Evolutionary conservation across 2,797 vertebrate genomes (phyloP).

Genomic region (Xiphorhynchus erythropygius): DNA sequence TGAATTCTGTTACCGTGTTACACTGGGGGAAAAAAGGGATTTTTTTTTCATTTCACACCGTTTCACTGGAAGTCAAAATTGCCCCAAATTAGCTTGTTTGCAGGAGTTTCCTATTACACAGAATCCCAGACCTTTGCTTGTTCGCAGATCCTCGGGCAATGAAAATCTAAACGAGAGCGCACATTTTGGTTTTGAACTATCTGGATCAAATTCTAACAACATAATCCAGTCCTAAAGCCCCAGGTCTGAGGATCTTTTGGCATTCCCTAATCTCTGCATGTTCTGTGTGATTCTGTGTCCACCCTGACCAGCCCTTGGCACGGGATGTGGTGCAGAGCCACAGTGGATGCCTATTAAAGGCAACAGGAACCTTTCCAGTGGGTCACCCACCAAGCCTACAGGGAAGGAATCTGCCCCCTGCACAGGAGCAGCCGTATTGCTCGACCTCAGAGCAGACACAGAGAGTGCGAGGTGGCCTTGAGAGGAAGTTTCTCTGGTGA

Average conservation of each 20-base stretch:
- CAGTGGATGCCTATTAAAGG: not conserved
- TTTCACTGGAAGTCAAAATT: not conserved
- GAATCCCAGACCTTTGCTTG: not conserved
- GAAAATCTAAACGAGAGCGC: not conserved
- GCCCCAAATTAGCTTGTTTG: not conserved
- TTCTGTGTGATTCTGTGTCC: fast-evolving
- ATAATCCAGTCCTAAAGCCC: fast-evolving
- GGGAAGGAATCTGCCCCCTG: conserved; percentile 13
- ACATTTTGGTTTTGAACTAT: not conserved
- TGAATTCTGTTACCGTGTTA: fast-evolving
- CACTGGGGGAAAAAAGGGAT: fast-evolving
- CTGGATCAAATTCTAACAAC: fast-evolving
- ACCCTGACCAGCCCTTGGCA: fast-evolving
- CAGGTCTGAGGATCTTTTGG: not conserved
- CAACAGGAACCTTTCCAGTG: not conserved
- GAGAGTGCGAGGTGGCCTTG: not conserved
- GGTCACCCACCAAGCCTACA: not conserved
- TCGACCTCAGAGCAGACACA: not conserved
- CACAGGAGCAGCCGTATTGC: not conserved
- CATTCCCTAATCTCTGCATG: fast-evolving
- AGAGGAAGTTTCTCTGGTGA: not conserved
- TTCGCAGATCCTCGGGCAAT: not conserved
- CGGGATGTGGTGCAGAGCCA: not conserved
- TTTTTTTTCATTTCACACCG: not conserved
- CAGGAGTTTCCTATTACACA: not conserved